Percentiles rank a stretch among this genome's conserved stretches.
phyloP scores from a whole-genome alignment of 2,113 vertebrate genomes.

The Tachycineta bicolor region DNA sequence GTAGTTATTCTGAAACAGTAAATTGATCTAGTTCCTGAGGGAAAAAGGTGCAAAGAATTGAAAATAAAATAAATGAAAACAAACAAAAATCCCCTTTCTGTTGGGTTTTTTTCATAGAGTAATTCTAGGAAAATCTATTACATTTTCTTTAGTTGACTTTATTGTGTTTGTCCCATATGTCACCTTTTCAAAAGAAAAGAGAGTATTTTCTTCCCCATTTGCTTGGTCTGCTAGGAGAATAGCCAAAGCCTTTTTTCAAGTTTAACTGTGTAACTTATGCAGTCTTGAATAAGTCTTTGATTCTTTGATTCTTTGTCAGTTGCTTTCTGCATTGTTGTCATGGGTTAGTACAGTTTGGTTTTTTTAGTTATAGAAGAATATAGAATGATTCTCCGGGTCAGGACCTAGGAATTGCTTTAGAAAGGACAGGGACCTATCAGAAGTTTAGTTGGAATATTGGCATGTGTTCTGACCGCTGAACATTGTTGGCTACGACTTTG shows the following conservation, averaged over 20 bases:
- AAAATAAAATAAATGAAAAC: neutral
- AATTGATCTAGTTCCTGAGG: neutral
- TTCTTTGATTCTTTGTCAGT: neutral
- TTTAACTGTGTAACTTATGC: neutral
- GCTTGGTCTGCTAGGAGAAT: neutral
- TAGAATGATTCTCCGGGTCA: too few species aligned
- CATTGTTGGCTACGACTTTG: too few species aligned
- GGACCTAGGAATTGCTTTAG: too few species aligned
- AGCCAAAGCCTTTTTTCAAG: neutral
- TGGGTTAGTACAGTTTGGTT: too few species aligned
- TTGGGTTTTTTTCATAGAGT: neutral
- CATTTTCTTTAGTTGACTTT: neutral
- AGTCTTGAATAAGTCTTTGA: neutral
- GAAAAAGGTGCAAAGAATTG: neutral
- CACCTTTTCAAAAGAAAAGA: neutral
- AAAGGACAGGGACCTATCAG: too few species aligned
- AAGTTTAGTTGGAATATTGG: too few species aligned
- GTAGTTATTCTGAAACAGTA: neutral
- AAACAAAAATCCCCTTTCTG: rapidly evolving
- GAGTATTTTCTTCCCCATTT: neutral
- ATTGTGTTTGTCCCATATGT: neutral
- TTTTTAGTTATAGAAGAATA: too few species aligned
- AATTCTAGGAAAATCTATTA: neutral
- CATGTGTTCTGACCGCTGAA: too few species aligned
- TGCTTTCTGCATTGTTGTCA: neutral